A percentile compares a stretch with the other conserved stretches of the same genome.
Evolutionary conservation across 1,140 invertebrate species (phyloP).

Genomic region (Halictus rubicundus): DNA sequence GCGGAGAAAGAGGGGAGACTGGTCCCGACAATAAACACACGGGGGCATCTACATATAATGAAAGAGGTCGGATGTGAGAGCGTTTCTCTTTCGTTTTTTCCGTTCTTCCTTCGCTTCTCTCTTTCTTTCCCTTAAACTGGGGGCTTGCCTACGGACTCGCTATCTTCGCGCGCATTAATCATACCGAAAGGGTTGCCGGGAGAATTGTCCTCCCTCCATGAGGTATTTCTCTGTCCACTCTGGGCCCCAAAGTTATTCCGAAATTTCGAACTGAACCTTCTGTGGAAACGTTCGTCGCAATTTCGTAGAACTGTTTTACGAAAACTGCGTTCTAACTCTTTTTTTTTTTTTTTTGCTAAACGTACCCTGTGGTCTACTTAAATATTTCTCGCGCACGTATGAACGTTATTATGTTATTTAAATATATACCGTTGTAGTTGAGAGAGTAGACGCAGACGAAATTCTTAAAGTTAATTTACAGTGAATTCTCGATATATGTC

Average conservation of each 20-base stretch:
- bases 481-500: too few relatives aligned
- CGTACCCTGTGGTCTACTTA: too few relatives aligned
- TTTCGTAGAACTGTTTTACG: neutral
- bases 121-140: conserved; percentile 33
- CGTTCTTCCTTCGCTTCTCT: neutral
- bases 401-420: too few relatives aligned
- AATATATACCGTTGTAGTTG: too few relatives aligned
- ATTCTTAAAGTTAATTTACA: too few relatives aligned
- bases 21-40: conserved; percentile 61
- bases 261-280: conserved; percentile 9
- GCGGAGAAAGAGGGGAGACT: neutral
- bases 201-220: conserved; percentile 52
- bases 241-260: neutral
- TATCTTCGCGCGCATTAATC: conserved; percentile 69
- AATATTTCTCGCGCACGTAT: too few relatives aligned
- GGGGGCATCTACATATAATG: conserved; percentile 68
- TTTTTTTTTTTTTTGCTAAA: too few relatives aligned
- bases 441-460: too few relatives aligned
- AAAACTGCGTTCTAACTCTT: too few relatives aligned
- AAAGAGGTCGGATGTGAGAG: conserved; percentile 42
- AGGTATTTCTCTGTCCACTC: neutral
- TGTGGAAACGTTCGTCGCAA: conserved; percentile 9
- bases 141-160: conserved; percentile 40
- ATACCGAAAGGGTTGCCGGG: conserved; percentile 62
- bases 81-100: conserved; percentile 50